Evolutionary conservation across 64 coral and sea anemone genomes (phyloP).

Genomic region (Acropora tenuis): DNA sequence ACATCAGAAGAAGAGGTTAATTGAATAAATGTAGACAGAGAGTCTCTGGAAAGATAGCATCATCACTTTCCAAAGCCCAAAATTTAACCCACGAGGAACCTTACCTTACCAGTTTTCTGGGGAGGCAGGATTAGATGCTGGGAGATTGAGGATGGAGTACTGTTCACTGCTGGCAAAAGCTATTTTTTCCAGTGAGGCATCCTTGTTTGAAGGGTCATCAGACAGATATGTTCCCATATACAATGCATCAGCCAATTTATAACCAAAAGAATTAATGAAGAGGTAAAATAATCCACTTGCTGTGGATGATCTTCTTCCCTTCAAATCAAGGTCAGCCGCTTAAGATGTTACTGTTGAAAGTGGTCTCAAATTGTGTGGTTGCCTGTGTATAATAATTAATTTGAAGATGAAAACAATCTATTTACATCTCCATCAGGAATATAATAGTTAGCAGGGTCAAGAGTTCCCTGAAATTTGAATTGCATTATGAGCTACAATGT

Average conservation of each 20-base stretch:
- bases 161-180: constrained; percentile 13
- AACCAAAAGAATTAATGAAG: neutral
- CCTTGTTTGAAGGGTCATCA: constrained; percentile 39
- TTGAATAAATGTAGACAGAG: constrained; percentile 30
- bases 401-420: too few relatives aligned
- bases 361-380: too few relatives aligned
- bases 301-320: neutral
- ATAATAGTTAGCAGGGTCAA: neutral
- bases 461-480: neutral
- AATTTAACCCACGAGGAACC: constrained; percentile 32
- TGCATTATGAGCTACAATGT: too few relatives aligned
- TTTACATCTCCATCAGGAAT: neutral
- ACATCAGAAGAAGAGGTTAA: constrained; percentile 3
- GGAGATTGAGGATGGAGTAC: constrained; percentile 36
- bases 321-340: neutral
- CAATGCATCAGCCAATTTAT: constrained; percentile 33
- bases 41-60: constrained; percentile 44
- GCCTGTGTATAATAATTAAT: too few relatives aligned
- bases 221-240: constrained; percentile 52
- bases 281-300: neutral
- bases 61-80: constrained; percentile 39
- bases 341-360: too few relatives aligned
- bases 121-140: constrained; percentile 55
- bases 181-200: constrained; percentile 47
- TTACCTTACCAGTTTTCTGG: constrained; percentile 40